Base-by-base conservation (phyloP, 2,888 invertebrate species). In the Onchidella celtica region DNA sequence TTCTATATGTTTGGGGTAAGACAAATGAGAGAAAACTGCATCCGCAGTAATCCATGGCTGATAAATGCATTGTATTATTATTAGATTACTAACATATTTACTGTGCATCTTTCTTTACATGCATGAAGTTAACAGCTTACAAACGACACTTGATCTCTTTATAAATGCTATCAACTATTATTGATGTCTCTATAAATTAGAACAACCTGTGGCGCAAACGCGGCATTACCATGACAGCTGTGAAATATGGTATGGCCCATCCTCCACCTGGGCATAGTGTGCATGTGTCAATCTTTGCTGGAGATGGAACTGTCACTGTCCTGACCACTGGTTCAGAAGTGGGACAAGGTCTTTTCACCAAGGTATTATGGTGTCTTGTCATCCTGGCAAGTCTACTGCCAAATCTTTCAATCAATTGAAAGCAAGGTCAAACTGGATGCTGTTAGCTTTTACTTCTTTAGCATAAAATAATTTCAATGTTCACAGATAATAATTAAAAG, bases 301-400 rank as follows among this genome's bases (percentile, higher is more conserved):
- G 83, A 3, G 93, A 93, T 66, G 94, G 93, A 29, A 90, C 92
- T 0, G 96, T 97, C 0, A 94, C 95, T 0, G 93, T 97, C 11
- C 93, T 95, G 1, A 96, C 96, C 79, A 92, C 92, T 3, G 94
- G 93, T 0, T 89, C 93, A 61, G 94, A 94, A 87, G 92, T 93
- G 89, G 97, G 97, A 0, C 97, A 97, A 94, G 97, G 97, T 6
- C 94, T 96, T 55, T 96, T 96, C 86, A 96, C 96, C 0, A 97
- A 96, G 94, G 94, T 94, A 79, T 17, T 14, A 3, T 4, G 59
- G n/a, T n/a, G n/a, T n/a, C n/a, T n/a, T n/a, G n/a, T n/a, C n/a
- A n/a, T n/a, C n/a, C n/a, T n/a, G n/a, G n/a, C n/a, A n/a, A n/a
- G n/a, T n/a, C n/a, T n/a, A n/a, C n/a, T n/a, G n/a, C n/a, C n/a